Percentiles rank a stretch among this genome's conserved stretches.
phyloP scores from a whole-genome alignment of 2,113 vertebrate genomes.

The Pseudolaguvia tuberculata region DNA sequence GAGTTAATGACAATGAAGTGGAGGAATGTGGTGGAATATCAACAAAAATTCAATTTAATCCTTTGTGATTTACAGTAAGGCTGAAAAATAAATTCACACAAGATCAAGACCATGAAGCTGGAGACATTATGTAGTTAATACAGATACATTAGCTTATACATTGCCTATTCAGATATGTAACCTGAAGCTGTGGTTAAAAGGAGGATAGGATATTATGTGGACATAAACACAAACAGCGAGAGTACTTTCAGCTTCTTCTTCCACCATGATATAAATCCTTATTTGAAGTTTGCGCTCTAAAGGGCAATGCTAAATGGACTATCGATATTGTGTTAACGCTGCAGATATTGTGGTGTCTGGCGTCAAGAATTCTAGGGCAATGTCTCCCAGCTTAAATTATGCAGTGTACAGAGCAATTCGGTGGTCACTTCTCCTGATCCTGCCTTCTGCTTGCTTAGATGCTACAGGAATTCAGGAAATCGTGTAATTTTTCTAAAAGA shows the following conservation, averaged over 20 bases:
- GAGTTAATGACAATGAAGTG: not conserved
- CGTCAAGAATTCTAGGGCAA: conserved; percentile 50
- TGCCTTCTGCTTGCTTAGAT: not conserved
- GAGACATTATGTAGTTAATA: conserved; percentile 9
- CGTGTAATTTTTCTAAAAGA: not conserved
- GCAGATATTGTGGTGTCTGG: conserved; percentile 54
- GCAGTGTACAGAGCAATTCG: conserved; percentile 11
- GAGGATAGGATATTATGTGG: not conserved
- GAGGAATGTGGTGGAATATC: not conserved
- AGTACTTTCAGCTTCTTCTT: conserved; percentile 17
- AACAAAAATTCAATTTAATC: not conserved
- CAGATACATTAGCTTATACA: not conserved
- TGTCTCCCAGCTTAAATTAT: conserved; percentile 49
- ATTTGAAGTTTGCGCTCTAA: conserved; percentile 58
- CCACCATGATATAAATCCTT: conserved; percentile 58
- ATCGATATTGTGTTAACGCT: conserved; percentile 67
- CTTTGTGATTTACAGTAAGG: not conserved
- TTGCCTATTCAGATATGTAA: conserved; percentile 7
- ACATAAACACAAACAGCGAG: conserved; percentile 30
- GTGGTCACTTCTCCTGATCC: not conserved
- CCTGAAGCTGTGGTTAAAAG: not conserved
- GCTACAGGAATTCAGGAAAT: not conserved
- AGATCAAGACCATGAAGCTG: not conserved
- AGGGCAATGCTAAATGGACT: conserved; percentile 60
- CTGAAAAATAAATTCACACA: not conserved